Percentiles rank a stretch among this genome's conserved stretches.
Evolutionary conservation across 1,140 invertebrate genomes (phyloP).

Genomic region (Rhopalosiphum maidis): DNA sequence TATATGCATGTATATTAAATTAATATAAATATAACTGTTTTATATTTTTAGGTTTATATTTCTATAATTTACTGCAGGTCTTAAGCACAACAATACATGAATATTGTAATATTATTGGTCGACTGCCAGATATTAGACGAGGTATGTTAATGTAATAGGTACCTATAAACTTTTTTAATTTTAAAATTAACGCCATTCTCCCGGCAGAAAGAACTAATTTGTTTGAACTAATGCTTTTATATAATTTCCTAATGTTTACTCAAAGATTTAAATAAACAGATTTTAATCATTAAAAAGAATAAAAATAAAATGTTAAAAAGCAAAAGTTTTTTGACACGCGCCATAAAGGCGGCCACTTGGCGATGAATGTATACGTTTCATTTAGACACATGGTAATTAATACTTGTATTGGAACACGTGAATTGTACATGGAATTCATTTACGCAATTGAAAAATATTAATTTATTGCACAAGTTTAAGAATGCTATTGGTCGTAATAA

Average conservation of each 20-base stretch:
- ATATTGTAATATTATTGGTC: slow-evolving; percentile 1
- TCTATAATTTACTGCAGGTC: not conserved
- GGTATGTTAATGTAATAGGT: not conserved
- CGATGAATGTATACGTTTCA: not conserved
- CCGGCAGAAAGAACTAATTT: not conserved
- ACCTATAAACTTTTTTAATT: not conserved
- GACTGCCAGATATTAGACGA: slow-evolving; percentile 11
- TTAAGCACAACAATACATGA: not conserved
- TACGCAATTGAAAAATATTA: not conserved
- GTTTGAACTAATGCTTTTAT: not conserved
- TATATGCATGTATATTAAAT: not conserved
- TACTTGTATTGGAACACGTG: not conserved
- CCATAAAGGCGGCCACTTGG: not conserved
- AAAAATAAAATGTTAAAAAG: not conserved
- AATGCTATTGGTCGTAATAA: slow-evolving; percentile 12
- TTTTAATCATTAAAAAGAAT: not conserved
- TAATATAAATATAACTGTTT: not conserved
- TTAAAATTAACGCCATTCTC: not conserved
- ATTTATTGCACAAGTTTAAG: not conserved
- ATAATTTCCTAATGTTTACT: not conserved
- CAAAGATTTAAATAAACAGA: not conserved
- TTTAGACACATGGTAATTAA: not conserved
- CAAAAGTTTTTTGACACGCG: not conserved
- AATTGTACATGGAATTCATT: not conserved
- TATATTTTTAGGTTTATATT: slow-evolving; percentile 14